Base-by-base conservation (phyloP, 2,888 invertebrate genomes). In the Magallana nippona region DNA sequence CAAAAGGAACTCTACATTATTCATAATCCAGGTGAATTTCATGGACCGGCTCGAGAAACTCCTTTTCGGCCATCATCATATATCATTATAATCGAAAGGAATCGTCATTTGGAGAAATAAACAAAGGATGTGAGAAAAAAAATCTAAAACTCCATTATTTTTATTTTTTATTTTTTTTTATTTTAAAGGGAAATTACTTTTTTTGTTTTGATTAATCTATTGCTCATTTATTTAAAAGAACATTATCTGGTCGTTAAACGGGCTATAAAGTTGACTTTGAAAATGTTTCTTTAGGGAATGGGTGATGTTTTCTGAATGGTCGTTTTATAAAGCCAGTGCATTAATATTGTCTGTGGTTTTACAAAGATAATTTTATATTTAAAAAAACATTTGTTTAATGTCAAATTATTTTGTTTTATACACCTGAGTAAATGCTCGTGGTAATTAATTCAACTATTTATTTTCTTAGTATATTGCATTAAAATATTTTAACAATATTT, bases 131-230 rank as follows among this genome's bases (percentile, higher is more conserved):
- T 44, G 44, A 32, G n/a, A 44, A 44, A 15, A 71, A 27, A 22
- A 71, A 1, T 8, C 8, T 44, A 5, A 44, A 5, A 44, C 44
- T 44, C 71, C 27, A 22, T 71, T 71, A 27, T 15, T 71, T 19
- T 27, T 27, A 27, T 71, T 5, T 27, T 19, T 60, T 17, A 3
- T 15, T 27, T 60, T 60, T 17, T 17, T 60, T 60, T 17, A 19
- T 60, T 60, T 10, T 17, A 60, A 60, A 63, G 63, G 19, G 10
- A 22, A 71, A 71, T 27, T 27, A 15, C 32, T 32, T 27, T 11
- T 71, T 71, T 71, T 71, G 71, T 71, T 71, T 71, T 71, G 71
- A 71, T 71, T 71, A 71, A 71, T 71, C 71, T 13, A 71, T 32
- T 13, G 15, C 71, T 71, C 71, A 71, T 71, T 71, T 71, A 71